Evolutionary conservation across 2,888 invertebrate species (phyloP).

Genomic region (Fragum whitleyi): DNA sequence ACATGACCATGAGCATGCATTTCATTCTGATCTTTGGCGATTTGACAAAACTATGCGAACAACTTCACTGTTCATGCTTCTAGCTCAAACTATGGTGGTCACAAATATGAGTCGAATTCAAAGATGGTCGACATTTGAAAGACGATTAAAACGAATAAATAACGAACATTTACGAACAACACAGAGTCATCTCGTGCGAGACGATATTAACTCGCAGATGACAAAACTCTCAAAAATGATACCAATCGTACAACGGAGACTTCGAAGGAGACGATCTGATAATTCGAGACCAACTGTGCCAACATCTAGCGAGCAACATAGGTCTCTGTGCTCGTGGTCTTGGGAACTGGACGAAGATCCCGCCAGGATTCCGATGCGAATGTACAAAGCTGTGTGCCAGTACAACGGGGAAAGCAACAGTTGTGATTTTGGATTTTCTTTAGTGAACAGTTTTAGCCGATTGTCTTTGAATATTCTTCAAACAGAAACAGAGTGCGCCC

Average conservation of each 20-base stretch:
- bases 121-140: background rate
- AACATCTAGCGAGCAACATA: conserved; percentile 15
- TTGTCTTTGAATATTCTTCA: conserved; percentile 9
- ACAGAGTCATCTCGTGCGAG: background rate
- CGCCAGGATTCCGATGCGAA: conserved; percentile 39
- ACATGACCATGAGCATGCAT: too few relatives aligned
- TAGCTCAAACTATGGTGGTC: background rate
- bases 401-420: conserved; percentile 40
- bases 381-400: conserved; percentile 47
- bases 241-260: background rate
- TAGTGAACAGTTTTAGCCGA: conserved; percentile 1
- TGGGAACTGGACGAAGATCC: conserved; percentile 34
- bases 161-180: background rate
- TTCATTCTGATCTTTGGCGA: too few relatives aligned
- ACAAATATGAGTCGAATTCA: background rate
- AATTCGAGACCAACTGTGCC: background rate
- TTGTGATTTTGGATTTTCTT: conserved; percentile 40
- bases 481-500: conserved; percentile 56
- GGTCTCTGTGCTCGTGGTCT: conserved; percentile 57
- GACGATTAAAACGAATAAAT: background rate
- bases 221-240: background rate
- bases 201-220: background rate
- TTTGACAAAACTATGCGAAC: background rate
- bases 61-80: background rate
- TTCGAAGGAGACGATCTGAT: conserved; percentile 32